Conservation (phyloP, 2,113 vertebrate species). For the Pteruthius melanotis region DNA sequence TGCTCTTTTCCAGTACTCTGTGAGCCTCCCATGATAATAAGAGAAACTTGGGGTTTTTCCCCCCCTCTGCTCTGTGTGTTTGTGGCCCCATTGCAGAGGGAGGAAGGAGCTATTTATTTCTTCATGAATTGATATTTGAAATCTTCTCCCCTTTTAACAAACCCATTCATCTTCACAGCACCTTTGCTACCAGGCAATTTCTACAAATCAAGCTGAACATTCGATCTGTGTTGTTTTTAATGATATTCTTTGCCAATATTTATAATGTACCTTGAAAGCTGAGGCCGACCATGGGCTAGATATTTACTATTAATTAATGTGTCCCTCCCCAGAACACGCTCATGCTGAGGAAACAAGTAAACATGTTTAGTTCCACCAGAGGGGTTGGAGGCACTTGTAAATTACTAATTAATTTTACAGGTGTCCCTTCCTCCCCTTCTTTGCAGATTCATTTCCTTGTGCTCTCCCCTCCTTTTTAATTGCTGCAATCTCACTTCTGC, state of each 20-base stretch:
- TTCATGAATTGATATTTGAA: not conserved
- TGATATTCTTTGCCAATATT: slow-evolving; percentile 38
- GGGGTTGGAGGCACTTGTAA: not conserved
- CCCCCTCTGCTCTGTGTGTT: not conserved
- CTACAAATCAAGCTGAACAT: slow-evolving; percentile 26
- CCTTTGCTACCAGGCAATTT: slow-evolving; percentile 33
- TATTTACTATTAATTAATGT: slow-evolving; percentile 35
- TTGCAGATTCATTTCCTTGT: not conserved
- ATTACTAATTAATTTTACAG: not conserved
- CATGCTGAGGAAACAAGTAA: not conserved
- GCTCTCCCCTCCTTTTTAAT: not conserved
- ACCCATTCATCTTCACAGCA: slow-evolving; percentile 42
- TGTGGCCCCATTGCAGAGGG: not conserved
- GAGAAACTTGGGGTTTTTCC: not conserved
- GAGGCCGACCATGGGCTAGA: not conserved
- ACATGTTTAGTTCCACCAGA: not conserved
- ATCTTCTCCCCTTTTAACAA: slow-evolving; percentile 17
- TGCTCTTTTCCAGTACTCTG: not conserved
- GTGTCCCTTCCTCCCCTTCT: not conserved
- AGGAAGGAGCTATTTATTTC: not conserved
- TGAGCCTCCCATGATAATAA: not conserved
- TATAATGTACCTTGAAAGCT: slow-evolving; percentile 30
- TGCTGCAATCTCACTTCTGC: not conserved
- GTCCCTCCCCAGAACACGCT: not conserved
- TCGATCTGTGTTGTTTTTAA: slow-evolving; percentile 51